Conservation (phyloP, 2,888 invertebrate species). For the Ichneumoninae sp. region DNA sequence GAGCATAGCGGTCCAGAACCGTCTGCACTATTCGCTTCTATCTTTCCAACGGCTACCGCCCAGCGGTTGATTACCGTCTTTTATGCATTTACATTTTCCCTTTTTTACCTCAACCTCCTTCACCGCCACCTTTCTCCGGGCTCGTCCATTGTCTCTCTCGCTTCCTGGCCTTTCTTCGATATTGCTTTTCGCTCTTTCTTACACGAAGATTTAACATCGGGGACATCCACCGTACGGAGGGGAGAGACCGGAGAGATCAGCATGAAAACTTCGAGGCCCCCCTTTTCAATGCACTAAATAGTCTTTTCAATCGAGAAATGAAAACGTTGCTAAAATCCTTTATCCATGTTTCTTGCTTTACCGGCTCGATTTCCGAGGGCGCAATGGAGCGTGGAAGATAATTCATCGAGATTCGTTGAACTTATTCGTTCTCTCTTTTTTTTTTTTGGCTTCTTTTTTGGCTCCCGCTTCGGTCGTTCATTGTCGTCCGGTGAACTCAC, state of each 20-base stretch:
- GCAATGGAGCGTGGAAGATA: not conserved
- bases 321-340: conserved; percentile 43
- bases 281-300: conserved; percentile 39
- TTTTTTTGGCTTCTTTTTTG: not conserved
- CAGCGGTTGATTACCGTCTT: conserved; percentile 65
- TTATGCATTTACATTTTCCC: conserved; percentile 67
- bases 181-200: conserved; percentile 34
- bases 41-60: conserved; percentile 61
- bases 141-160: conserved; percentile 63
- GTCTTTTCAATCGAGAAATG: conserved; percentile 44
- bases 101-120: conserved; percentile 56
- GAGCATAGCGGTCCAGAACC: conserved; percentile 31
- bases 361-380: conserved; percentile 22
- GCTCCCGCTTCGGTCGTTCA: not conserved
- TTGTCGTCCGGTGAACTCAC: conserved; percentile 6
- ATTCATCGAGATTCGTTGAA: conserved; percentile 22
- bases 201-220: conserved; percentile 56
- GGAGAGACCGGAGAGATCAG: conserved; percentile 24
- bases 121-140: conserved; percentile 57
- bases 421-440: conserved; percentile 19
- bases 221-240: conserved; percentile 27
- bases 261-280: conserved; percentile 35
- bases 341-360: not conserved
- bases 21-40: conserved; percentile 65
- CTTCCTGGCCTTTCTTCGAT: conserved; percentile 52